phyloP scores from a whole-genome alignment of 2,888 invertebrate genomes.

The Stenoptilia bipunctidactyla region DNA sequence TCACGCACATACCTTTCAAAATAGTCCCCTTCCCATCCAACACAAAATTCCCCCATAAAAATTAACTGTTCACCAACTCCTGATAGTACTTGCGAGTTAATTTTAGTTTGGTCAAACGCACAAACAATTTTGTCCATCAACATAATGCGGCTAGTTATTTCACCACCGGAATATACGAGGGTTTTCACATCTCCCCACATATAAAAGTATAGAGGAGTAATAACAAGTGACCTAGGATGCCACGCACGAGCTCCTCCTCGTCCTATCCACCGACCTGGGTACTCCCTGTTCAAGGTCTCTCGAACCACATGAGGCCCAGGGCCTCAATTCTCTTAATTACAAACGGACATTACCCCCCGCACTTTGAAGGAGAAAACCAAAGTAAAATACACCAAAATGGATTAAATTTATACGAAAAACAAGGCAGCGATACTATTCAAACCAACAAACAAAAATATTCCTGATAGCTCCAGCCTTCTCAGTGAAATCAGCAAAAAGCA shows the following conservation, averaged over 20 bases:
- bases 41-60: conserved; percentile 4
- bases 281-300: conserved; percentile 2
- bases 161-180: conserved; percentile 1
- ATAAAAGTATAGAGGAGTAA: conserved; percentile 2
- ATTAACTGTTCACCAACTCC: conserved; percentile 1
- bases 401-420: too few species aligned
- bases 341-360: too few species aligned
- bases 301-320: conserved; percentile 3
- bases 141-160: neutral
- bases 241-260: conserved; percentile 4
- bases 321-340: too few species aligned
- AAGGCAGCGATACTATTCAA: too few species aligned
- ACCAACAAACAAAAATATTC: too few species aligned
- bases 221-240: neutral
- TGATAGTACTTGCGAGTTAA: conserved; percentile 1
- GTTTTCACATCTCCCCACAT: conserved; percentile 3
- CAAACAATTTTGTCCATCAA: conserved; percentile 1
- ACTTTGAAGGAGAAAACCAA: too few species aligned
- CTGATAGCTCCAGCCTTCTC: too few species aligned
- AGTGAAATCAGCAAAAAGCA: too few species aligned
- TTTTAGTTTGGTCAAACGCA: neutral
- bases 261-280: conserved; percentile 6
- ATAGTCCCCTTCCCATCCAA: conserved; percentile 4
- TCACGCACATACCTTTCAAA: conserved; percentile 1
- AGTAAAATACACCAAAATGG: too few species aligned